Evolutionary conservation across 2,888 invertebrate species (phyloP), one percentile per base, ranked within the genome.

Genomic region (Clistopyga incitator): DNA sequence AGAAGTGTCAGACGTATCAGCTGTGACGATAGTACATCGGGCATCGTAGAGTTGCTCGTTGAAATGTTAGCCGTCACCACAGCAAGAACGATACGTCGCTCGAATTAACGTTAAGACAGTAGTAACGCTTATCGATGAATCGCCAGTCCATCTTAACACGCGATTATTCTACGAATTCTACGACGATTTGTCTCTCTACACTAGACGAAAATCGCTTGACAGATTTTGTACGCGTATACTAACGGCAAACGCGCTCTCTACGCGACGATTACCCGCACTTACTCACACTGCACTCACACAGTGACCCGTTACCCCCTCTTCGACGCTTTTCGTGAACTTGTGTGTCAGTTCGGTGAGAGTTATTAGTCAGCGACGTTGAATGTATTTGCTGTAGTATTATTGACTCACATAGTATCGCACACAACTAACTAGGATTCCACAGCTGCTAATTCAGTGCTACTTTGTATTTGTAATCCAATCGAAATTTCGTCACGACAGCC

Each of bases 81-180:
- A 78, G 42, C 34, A 47, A 76, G 6, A 20, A 15, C 29, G 52
- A 42, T 54, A 76, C 52, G 34, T 72, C 67, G 45, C 25, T 71
- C 50, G 56, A 61, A 76, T 79, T 45, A n/a, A 29, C 52, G 45
- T 42, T 20, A 42, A 42, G 54, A 80, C 18, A 18, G 34, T 77
- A 29, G 25, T 54, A 23, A 67, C 80, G 81, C 83, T 84, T 84
- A 54, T 84, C 84, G 78, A 83, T 84, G 54, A 84, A 80, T 78
- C 85, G 82, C 84, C 82, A 84, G 82, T 86, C 86, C 86, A 87
- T 86, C 78, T 84, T 78, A 50, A 54, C 42, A 52, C 11, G 10
- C 54, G 25, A 13, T 23, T 23, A 15, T 3, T 54, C 1, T n/a
- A 47, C 54, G 20, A 0, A 6, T 20, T 23, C 54, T 15, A 13